Conservation (phyloP, 2,113 vertebrate species). For the Rhabdomys dilectus region DNA sequence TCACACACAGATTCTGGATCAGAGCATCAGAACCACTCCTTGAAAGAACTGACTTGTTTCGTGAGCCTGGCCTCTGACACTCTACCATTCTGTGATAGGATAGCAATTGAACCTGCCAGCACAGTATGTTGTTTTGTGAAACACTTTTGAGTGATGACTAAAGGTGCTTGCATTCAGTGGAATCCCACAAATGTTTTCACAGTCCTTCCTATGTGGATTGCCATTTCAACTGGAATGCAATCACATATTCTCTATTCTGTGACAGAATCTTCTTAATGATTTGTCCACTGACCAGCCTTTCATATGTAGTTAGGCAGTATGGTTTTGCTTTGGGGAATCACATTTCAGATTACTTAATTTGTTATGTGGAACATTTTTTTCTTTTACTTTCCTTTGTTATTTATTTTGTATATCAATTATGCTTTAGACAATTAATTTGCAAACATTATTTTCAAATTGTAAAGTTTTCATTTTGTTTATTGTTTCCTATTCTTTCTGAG, state of each 20-base stretch:
- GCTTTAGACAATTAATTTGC: neutral
- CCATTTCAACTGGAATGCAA: neutral
- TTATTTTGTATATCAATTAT: neutral
- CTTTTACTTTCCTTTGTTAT: neutral
- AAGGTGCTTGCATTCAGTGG: neutral
- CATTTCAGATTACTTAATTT: neutral
- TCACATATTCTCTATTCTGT: neutral
- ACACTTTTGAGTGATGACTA: neutral
- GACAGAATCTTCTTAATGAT: neutral
- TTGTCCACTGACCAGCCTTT: neutral
- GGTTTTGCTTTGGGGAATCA: neutral
- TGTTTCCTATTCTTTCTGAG: neutral
- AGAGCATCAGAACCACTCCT: no score
- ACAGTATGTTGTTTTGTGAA: neutral
- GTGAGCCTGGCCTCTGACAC: neutral
- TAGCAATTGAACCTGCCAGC: neutral
- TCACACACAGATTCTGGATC: no score
- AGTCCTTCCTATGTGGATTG: neutral
- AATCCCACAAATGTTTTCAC: neutral
- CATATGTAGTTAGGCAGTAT: no score
- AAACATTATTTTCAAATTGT: neutral
- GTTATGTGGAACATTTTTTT: neutral
- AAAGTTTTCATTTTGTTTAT: neutral
- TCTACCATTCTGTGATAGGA: neutral
- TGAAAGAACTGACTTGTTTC: neutral